Evolutionary conservation across 1,140 invertebrate species (phyloP).

Genomic region (Temnothorax curvispinosus): DNA sequence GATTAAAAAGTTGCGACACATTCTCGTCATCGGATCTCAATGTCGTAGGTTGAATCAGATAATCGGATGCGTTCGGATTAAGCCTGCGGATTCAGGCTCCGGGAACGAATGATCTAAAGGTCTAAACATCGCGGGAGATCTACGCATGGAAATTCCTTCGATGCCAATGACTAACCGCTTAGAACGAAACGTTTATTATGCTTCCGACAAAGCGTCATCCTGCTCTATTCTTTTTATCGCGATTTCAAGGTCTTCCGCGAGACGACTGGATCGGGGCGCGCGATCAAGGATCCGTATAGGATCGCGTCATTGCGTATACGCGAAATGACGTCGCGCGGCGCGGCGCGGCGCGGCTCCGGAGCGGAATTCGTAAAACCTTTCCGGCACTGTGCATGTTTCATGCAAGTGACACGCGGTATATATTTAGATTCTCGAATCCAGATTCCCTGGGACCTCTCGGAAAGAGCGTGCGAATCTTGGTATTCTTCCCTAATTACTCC

Average conservation of each 20-base stretch:
- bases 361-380: slow-evolving; percentile 44
- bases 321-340: slow-evolving; percentile 23
- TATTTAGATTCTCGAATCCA: slow-evolving; percentile 25
- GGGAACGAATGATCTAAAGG: slow-evolving; percentile 46
- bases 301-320: slow-evolving; percentile 49
- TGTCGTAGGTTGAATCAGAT: background rate
- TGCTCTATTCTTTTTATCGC: slow-evolving; percentile 24
- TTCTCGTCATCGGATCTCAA: background rate
- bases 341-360: slow-evolving; percentile 22
- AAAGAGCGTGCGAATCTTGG: background rate
- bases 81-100: slow-evolving; percentile 39
- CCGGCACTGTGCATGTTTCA: slow-evolving; percentile 22
- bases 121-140: slow-evolving; percentile 35
- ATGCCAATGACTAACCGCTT: slow-evolving; percentile 69
- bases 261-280: slow-evolving; percentile 17
- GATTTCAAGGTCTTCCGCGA: slow-evolving; percentile 50
- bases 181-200: slow-evolving; percentile 63
- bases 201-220: slow-evolving; percentile 36
- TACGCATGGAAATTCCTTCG: slow-evolving; percentile 71
- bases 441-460: background rate
- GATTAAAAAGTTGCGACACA: background rate
- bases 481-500: slow-evolving; percentile 3
- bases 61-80: slow-evolving; percentile 29
- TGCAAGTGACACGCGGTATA: slow-evolving; percentile 43
- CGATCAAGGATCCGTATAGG: slow-evolving; percentile 43